phyloP scores from a whole-genome alignment of 2,888 invertebrate genomes.

The Lasioglossum pauxillum region DNA sequence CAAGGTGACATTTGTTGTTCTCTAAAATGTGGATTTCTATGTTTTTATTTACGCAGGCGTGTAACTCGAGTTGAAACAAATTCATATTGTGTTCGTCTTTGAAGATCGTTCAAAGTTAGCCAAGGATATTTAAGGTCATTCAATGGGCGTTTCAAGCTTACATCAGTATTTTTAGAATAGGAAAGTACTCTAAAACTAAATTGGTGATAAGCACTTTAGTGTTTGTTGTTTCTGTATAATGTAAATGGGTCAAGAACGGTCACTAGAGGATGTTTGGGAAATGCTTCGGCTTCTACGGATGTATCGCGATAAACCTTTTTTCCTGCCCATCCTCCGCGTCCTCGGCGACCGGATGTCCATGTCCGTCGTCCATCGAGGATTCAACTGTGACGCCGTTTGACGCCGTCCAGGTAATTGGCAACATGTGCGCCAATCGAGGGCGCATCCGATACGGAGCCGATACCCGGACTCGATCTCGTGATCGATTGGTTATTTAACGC shows the following conservation, averaged over 20 bases:
- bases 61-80: not conserved
- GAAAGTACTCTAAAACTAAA: not conserved
- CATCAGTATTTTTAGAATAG: no score
- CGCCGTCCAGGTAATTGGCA: constrained; percentile 43
- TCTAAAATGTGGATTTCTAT: not conserved
- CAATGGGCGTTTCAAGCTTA: no score
- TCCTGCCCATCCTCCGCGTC: not conserved
- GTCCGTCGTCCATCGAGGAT: constrained; percentile 19
- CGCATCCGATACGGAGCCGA: constrained; percentile 9
- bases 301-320: constrained; percentile 34
- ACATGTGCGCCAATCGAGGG: constrained; percentile 27
- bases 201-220: not conserved
- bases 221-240: not conserved
- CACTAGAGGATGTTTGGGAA: not conserved
- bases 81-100: not conserved
- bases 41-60: not conserved
- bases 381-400: constrained; percentile 44
- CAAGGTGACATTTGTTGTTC: not conserved
- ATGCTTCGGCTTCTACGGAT: not conserved
- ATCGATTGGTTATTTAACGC: constrained; percentile 59
- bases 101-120: not conserved
- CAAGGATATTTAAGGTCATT: not conserved
- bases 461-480: constrained; percentile 14
- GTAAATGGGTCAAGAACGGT: not conserved
- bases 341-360: not conserved